Conservation (phyloP, 2,888 invertebrate genomes). For the Aspidiotus destructor region DNA sequence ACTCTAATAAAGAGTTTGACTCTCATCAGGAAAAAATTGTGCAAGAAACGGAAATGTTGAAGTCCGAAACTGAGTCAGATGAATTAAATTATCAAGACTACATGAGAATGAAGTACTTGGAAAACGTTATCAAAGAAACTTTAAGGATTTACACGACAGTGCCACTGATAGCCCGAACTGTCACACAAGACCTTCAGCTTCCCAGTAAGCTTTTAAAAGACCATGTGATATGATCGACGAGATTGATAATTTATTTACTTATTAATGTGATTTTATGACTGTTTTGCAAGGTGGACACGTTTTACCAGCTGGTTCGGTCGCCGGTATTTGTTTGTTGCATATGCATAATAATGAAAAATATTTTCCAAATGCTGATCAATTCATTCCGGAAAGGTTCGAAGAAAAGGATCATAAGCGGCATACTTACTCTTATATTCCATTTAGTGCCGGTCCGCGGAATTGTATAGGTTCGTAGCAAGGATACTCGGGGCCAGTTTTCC, state of each 20-base stretch:
- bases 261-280: not conserved
- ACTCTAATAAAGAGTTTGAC: too few species aligned
- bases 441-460: conserved; percentile 34
- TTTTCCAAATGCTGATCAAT: conserved; percentile 25
- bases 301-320: conserved; percentile 16
- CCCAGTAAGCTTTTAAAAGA: conserved; percentile 6
- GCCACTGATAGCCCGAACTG: conserved; percentile 26
- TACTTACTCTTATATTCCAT: conserved; percentile 32
- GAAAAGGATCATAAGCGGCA: conserved; percentile 7
- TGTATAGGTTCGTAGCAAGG: conserved; percentile 29
- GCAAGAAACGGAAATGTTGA: conserved; percentile 24
- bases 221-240: not conserved
- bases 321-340: conserved; percentile 3
- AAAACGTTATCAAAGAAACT: conserved; percentile 33
- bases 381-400: conserved; percentile 33
- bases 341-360: conserved; percentile 26
- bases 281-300: conserved; percentile 3
- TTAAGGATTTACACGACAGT: conserved; percentile 32
- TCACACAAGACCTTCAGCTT: conserved; percentile 16
- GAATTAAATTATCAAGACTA: conserved; percentile 30
- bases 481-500: too few species aligned
- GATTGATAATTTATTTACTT: not conserved
- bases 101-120: conserved; percentile 29
- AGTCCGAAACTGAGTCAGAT: conserved; percentile 12
- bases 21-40: conserved; percentile 4